Percentiles rank a stretch among this genome's conserved stretches.
These are phyloP conservation scores for Buceros bicornis DNA, from an alignment of 2,797 vertebrate genomes.

Conservation along the genomic window DNA sequence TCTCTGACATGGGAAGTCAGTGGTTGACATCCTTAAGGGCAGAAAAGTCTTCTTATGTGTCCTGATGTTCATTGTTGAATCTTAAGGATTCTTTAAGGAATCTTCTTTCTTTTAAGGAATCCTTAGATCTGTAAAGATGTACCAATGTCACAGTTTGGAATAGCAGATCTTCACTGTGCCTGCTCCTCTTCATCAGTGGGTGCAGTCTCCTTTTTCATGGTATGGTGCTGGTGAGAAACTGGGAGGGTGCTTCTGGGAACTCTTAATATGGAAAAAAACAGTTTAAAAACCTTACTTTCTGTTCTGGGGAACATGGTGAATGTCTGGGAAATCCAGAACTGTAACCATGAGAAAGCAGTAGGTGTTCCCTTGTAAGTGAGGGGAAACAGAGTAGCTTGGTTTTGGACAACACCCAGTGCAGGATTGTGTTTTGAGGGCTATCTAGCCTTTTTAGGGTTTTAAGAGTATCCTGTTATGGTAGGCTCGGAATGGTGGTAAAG, in stretches of 20 bases:
- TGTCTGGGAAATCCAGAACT: background rate
- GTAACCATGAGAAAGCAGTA: background rate
- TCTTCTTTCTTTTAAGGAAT: too few relatives aligned
- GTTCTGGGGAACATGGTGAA: background rate
- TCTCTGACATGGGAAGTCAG: background rate
- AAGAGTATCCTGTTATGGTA: background rate
- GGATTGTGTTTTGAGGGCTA: background rate
- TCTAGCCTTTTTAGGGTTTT: background rate
- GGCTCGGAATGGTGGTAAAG: background rate
- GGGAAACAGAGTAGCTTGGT: background rate
- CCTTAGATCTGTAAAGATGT: background rate
- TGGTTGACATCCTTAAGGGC: background rate
- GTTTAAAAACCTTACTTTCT: background rate
- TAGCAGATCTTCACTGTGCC: background rate
- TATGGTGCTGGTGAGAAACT: background rate
- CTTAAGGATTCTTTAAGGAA: background rate
- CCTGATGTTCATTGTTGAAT: background rate
- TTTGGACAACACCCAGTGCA: background rate
- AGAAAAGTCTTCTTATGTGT: background rate
- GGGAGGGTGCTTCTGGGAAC: background rate
- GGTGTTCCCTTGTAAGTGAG: background rate
- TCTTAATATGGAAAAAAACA: background rate
- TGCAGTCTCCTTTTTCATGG: background rate
- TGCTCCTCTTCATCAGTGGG: background rate
- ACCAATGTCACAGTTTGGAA: fast-evolving